Evolutionary conservation across 1,140 invertebrate species (phyloP), one percentile per base, ranked within the genome.

Genomic region (Drosophila subobscura): DNA sequence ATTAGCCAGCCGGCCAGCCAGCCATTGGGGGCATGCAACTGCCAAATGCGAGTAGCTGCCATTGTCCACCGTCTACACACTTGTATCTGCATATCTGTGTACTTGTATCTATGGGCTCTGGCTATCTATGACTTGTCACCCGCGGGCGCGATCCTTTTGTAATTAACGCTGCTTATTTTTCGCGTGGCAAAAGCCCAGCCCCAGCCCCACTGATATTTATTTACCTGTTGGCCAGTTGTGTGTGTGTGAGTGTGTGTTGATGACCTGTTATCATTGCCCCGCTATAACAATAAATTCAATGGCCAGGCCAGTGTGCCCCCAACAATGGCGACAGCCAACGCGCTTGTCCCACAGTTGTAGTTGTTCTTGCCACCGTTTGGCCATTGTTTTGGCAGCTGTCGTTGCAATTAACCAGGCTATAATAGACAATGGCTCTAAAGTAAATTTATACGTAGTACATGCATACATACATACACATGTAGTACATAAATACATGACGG

Each of bases 231-330:
- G 55, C 57, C 83, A 86, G 83, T 86, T 85, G 77, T 20, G 16
- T 20, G 16, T 20, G 16, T 20, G 16, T 20, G 16, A 1, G 16
- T 20, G 16, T 20, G 16, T 85, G 81, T 74, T 85, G 81, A 88
- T 81, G 83, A 86, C 81, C 81, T 86, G 81, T 86, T 86, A 86
- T 86, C 83, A 88, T 86, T 86, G 83, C 77, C 55, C 73, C 83
- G 83, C 78, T 86, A 88, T 78, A 86, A 86, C 83, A 86, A 86
- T 86, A 86, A 86, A 86, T 86, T 86, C 83, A 46, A 63, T 50
- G 16, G 16, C 16, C n/a, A n/a, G 57, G 61, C 47, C 76, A 77
- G 44, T 37, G 40, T n/a, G 33, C n/a, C 45, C 42, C 59, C 63
- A 71, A 40, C 70, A 58, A 59, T 68, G 63, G 25, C 68, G 73